Evolutionary conservation across 2,113 vertebrate genomes (phyloP).

Genomic region (Australoheros scitulus): DNA sequence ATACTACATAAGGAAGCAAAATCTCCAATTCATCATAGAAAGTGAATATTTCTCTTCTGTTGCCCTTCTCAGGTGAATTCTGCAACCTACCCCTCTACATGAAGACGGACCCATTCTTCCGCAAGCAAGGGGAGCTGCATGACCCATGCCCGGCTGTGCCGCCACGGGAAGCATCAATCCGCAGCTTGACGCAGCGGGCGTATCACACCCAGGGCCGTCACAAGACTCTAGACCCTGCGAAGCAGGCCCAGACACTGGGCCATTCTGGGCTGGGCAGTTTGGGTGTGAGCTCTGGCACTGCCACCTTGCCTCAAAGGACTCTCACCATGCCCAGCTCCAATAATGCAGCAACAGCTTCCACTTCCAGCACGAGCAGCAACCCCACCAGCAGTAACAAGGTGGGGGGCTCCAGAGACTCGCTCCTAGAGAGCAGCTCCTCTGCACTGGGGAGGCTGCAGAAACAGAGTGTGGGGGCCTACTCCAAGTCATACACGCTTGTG

Average conservation of each 20-base stretch:
- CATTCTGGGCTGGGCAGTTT: constrained; percentile 84
- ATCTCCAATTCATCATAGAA: not conserved
- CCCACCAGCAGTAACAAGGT: constrained; percentile 84
- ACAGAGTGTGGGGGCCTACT: constrained; percentile 91
- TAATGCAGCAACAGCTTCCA: constrained; percentile 75
- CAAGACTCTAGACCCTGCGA: constrained; percentile 92
- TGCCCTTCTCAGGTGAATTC: constrained; percentile 87
- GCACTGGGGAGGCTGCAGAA: constrained; percentile 93
- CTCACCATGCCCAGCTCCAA: constrained; percentile 90
- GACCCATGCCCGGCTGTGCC: constrained; percentile 95
- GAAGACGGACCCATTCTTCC: constrained; percentile 96
- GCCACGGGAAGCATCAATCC: constrained; percentile 92
- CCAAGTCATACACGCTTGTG: constrained; percentile 98
- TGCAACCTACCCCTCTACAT: constrained; percentile 98
- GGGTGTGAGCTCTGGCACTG: constrained; percentile 80
- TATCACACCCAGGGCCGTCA: constrained; percentile 94
- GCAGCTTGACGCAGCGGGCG: constrained; percentile 88
- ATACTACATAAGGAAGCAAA: not conserved
- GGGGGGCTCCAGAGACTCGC: constrained; percentile 96
- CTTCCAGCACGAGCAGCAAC: constrained; percentile 79
- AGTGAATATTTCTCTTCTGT: not conserved
- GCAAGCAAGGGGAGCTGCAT: constrained; percentile 90
- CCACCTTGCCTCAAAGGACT: constrained; percentile 97
- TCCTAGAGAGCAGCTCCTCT: constrained; percentile 94
- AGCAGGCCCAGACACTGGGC: constrained; percentile 87